phyloP scores from a whole-genome alignment of 2,113 vertebrate genomes.

The Galemys pyrenaicus region DNA sequence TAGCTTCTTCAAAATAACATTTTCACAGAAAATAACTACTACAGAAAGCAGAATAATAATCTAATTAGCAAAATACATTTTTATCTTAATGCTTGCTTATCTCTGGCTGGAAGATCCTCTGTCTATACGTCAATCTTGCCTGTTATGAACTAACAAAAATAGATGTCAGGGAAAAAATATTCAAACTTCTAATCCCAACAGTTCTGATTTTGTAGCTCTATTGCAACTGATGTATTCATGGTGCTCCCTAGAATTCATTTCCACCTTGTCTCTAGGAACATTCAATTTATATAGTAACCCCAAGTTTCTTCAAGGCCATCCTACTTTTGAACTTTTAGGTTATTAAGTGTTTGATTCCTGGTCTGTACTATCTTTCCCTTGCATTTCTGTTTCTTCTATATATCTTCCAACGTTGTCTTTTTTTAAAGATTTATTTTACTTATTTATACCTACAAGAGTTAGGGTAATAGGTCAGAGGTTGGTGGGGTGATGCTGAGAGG shows the following conservation, averaged over 20 bases:
- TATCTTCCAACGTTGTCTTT: neutral
- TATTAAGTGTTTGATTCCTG: neutral
- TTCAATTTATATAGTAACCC: neutral
- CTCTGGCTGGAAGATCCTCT: neutral
- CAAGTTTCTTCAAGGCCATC: neutral
- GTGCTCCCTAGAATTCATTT: neutral
- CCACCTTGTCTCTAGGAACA: neutral
- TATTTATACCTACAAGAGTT: too few species aligned
- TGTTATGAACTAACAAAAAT: neutral
- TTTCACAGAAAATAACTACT: neutral
- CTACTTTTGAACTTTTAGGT: neutral
- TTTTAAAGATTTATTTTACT: too few species aligned
- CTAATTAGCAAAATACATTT: neutral
- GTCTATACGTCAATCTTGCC: neutral
- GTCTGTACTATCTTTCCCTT: neutral
- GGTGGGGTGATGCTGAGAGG: too few species aligned
- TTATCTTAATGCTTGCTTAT: neutral
- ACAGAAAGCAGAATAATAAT: conserved; percentile 43
- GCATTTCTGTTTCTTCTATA: neutral
- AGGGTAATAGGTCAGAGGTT: too few species aligned
- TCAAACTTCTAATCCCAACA: neutral
- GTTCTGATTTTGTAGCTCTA: neutral
- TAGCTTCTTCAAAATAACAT: conserved; percentile 44
- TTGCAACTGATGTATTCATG: neutral
- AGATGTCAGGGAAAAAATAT: neutral